These are phyloP conservation scores for Ochropleura plecta DNA, from an alignment of 2,888 invertebrate species.

Conservation along the genomic window DNA sequence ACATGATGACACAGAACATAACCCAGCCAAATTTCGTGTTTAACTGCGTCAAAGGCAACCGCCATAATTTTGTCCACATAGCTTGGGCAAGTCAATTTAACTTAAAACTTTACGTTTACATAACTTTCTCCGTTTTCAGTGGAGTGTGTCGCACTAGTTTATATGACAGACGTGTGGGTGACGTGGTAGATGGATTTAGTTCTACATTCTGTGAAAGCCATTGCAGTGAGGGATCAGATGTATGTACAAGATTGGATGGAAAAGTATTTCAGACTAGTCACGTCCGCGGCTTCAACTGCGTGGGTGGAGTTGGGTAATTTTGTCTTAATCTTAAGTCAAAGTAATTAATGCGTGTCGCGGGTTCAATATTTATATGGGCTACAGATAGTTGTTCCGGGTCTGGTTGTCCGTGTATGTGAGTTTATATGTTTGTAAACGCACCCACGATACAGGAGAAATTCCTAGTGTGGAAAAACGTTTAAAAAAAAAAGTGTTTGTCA, in stretches of 20 bases:
- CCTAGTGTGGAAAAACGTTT: too few relatives aligned
- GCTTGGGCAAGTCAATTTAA: conserved; percentile 65
- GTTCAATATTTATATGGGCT: too few relatives aligned
- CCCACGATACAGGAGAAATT: too few relatives aligned
- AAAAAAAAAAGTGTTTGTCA: too few relatives aligned
- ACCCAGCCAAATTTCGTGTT: conserved; percentile 19
- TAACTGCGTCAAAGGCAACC: conserved; percentile 53
- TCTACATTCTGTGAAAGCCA: neutral
- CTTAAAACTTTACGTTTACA: conserved; percentile 58
- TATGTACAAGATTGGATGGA: neutral
- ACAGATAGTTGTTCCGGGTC: too few relatives aligned
- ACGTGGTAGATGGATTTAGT: conserved; percentile 30
- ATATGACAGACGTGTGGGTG: conserved; percentile 42
- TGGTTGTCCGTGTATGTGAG: too few relatives aligned
- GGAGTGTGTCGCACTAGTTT: conserved; percentile 25
- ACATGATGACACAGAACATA: conserved; percentile 13
- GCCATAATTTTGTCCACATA: conserved; percentile 56
- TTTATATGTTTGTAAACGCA: too few relatives aligned
- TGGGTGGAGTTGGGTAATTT: too few relatives aligned
- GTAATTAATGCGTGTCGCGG: too few relatives aligned
- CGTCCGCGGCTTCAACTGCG: too few relatives aligned
- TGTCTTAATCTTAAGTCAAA: too few relatives aligned
- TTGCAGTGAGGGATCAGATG: neutral
- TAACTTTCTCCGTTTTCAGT: conserved; percentile 51
- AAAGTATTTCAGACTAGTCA: neutral